Evolutionary conservation across 92 coral and sea anemone genomes (phyloP).

Genomic region (Epizoanthus stellaris): DNA sequence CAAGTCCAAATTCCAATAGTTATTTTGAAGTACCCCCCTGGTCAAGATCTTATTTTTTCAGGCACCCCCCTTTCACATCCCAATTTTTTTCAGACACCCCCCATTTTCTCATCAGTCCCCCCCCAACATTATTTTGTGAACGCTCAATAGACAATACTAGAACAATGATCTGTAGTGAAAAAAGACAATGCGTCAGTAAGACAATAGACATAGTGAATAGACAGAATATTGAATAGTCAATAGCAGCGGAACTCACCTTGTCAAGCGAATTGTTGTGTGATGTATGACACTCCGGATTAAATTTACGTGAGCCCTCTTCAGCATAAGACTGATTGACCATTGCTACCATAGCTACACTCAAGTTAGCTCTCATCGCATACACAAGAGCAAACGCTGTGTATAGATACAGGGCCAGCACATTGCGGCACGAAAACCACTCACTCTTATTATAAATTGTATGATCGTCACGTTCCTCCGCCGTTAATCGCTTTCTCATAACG

Average conservation of each 20-base stretch:
- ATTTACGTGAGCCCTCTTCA: neutral
- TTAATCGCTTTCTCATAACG: neutral
- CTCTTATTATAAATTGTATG: neutral
- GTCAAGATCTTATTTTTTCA: no score
- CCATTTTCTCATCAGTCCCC: no score
- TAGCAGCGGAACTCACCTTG: neutral
- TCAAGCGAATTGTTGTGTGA: constrained; percentile 21
- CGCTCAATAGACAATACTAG: neutral
- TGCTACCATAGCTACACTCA: constrained; percentile 31
- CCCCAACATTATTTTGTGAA: no score
- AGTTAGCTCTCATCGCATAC: constrained; percentile 36
- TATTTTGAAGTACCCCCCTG: no score
- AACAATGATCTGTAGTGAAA: neutral
- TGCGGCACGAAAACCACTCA: constrained; percentile 23
- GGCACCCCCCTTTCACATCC: no score
- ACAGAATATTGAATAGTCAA: neutral
- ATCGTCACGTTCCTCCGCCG: neutral
- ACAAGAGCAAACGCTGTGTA: constrained; percentile 17
- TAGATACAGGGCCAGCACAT: constrained; percentile 18
- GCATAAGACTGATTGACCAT: constrained; percentile 37
- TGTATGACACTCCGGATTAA: constrained; percentile 7
- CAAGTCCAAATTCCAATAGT: no score
- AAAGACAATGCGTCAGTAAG: neutral
- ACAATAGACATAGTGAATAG: neutral
- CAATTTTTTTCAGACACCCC: no score